Base-by-base conservation (phyloP, 2,797 vertebrate genomes). In the Anisognathus igniventris region DNA sequence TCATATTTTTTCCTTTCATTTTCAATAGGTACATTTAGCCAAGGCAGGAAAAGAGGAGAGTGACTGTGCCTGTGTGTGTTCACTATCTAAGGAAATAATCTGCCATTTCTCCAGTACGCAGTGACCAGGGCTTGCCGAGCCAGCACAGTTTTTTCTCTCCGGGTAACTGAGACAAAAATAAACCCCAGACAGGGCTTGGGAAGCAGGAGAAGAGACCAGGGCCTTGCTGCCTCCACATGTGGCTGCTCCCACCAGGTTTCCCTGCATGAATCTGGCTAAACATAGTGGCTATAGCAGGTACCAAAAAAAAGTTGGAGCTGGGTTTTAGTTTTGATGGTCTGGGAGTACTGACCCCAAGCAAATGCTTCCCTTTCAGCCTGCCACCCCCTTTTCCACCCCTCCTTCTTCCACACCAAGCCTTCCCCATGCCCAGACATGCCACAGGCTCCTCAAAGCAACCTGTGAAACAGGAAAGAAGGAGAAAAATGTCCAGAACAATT, bases 301-400 rank as follows among this genome's bases (percentile, higher is more conserved):
- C 1, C 24, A 53, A 71, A 77, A n/a, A 22, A 31, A 37, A 2
- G 0, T 5, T 13, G 15, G 50, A 54, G 40, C 2, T 35, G 3
- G 3, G 51, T 54, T 39, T 31, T 28, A 10, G 1, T 57, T 83
- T 50, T 1, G 1, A 6, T 84, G 30, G 4, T 9, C 27, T 77
- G 39, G 13, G 33, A 33, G 9, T 1, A 2, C 3, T 64, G 19
- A 53, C 2, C 7, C 0, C 0, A 60, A 81, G 12, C 10, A 80
- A 88, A 61, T 9, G 2, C 4, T 66, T 39, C 25, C 19, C 10
- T 56, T 21, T 40, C 13, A 60, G 24, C 24, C 35, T 31, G 7
- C 3, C 39, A 83, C 12, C 7, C 18, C 2, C 11, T 20, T 2
- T 2, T 19, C 27, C 9, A 10, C 2, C 14, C 33, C 31, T 64